Evolutionary conservation across 2,888 invertebrate genomes (phyloP), one percentile per base, ranked within the genome.

Genomic region (Chrysolina americana): DNA sequence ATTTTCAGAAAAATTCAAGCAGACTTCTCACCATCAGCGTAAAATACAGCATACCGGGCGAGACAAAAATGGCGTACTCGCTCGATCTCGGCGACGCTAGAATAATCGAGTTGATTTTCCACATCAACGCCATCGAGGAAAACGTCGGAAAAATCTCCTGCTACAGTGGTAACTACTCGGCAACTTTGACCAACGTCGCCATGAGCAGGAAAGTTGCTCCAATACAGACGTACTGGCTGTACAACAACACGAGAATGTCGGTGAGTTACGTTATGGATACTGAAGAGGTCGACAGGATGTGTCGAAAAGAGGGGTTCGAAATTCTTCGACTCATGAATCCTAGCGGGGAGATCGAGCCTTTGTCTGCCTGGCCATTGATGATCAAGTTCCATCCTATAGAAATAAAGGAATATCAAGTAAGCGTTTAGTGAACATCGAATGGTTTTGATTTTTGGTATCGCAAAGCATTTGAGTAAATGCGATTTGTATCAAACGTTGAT

Each of bases 371-470:
- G 56, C 84, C 88, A 1, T 70, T 90, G 36, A 74, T 89, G 65
- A 84, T 89, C 44, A 86, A 83, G 78, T 89, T 89, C 81, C 84
- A 84, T 63, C 89, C 89, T 8, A 85, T 88, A 36, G 84, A 85
- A 81, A 81, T 81, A 41, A 86, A 85, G 73, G 74, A 21, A 13
- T 87, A 87, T 75, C 65, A 84, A 71, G 87, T 89, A 82, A 56
- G 17, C 2, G 28, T 28, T 28, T 28, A 28, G 2, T 5, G 36
- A 36, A 36, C 36, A 36, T 6, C 8, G 8, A 36, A 36, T 36
- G 8, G 36, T 3, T 8, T 36, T 36, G 36, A 8, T 36, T 36
- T 36, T n/a, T n/a, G n/a, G n/a, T n/a, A n/a, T n/a, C n/a, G n/a
- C n/a, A n/a, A n/a, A n/a, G n/a, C n/a, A n/a, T n/a, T n/a, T n/a